A percentile compares a stretch with the other conserved stretches of the same genome.
These are phyloP conservation scores for Coregonus clupeaformis DNA, from an alignment of 2,113 vertebrate genomes.

Conservation along the genomic window DNA sequence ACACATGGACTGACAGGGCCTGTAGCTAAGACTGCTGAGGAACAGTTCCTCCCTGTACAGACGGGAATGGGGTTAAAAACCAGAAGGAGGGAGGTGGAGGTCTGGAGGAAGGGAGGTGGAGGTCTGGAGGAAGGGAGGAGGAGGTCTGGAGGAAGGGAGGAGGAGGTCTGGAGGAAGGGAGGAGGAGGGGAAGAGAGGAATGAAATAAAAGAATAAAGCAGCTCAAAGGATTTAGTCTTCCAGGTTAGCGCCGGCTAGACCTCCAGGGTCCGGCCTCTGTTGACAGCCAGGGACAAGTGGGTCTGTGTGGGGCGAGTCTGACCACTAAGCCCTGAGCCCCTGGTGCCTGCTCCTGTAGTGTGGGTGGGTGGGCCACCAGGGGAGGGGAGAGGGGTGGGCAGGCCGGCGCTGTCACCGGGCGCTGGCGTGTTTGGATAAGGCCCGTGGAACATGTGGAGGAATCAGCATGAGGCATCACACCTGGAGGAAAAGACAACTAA, in stretches of 20 bases:
- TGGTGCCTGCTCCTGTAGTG: conserved; percentile 17
- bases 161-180: conserved; percentile 15
- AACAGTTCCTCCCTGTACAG: conserved; percentile 29
- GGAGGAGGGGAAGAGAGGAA: conserved; percentile 1
- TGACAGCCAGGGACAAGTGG: conserved; percentile 56
- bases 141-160: conserved; percentile 28
- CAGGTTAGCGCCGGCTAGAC: conserved; percentile 36
- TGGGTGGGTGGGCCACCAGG: conserved; percentile 70
- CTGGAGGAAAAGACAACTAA: conserved; percentile 93
- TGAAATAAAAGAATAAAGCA: conserved; percentile 20
- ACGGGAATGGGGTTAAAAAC: conserved; percentile 45
- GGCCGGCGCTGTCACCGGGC: conserved; percentile 76
- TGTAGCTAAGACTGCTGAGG: conserved; percentile 34
- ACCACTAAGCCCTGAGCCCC: conserved; percentile 40
- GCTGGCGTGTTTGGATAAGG: conserved; percentile 88
- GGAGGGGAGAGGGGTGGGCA: conserved; percentile 64
- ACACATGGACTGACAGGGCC: conserved; percentile 57
- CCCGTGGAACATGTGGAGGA: conserved; percentile 81
- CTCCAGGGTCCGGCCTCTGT: conserved; percentile 55
- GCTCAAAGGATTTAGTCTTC: conserved; percentile 30
- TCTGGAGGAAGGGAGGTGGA: conserved; percentile 24
- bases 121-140: conserved; percentile 22
- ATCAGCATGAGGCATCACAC: conserved; percentile 96
- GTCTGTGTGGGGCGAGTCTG: conserved; percentile 3
- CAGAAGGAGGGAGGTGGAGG: conserved; percentile 26